Evolutionary conservation across 2,113 vertebrate genomes (phyloP), one percentile per base, ranked within the genome.

Genomic region (Sceloporus tristichus): DNA sequence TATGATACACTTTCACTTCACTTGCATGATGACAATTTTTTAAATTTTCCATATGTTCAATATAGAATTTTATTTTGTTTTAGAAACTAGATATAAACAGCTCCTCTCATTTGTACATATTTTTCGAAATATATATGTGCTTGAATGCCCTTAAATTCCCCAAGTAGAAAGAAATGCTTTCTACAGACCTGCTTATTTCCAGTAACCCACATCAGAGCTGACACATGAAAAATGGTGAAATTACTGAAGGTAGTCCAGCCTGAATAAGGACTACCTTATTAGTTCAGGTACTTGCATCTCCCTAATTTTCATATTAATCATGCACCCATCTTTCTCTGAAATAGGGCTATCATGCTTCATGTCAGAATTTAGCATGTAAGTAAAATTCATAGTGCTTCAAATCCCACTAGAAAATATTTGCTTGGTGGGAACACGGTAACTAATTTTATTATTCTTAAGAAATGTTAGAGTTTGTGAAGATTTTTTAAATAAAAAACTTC

Each of bases 281-380:
- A 98, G 98, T 98, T 99, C 98, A 98, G 98, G 98, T 98, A 98
- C 97, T 98, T 98, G 98, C 98, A 93, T 98, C 97, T 96, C 96
- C 97, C 96, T 98, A 98, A 98, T 98, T 98, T 98, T 98, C 97
- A 98, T 98, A 98, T 99, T 98, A 99, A 99, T 99, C 98, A 99
- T 96, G 94, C 97, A 97, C 97, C 97, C 96, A 97, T 97, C 97
- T 98, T 96, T 94, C 94, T 97, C 96, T 95, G 96, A 97, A 97
- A 97, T 96, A 97, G 96, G 97, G 95, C 95, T 89, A 96, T 96
- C 94, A 96, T 96, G 96, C 95, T 96, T 97, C 96, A 96, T 91
- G 96, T 97, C 96, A 96, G 96, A 95, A 97, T 96, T 97, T 95
- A 97, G 97, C 94, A 96, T 97, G 97, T 98, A 97, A 98, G 95